Base-by-base conservation (phyloP, 2,888 invertebrate genomes). In the Ormyrus nitidulus region DNA sequence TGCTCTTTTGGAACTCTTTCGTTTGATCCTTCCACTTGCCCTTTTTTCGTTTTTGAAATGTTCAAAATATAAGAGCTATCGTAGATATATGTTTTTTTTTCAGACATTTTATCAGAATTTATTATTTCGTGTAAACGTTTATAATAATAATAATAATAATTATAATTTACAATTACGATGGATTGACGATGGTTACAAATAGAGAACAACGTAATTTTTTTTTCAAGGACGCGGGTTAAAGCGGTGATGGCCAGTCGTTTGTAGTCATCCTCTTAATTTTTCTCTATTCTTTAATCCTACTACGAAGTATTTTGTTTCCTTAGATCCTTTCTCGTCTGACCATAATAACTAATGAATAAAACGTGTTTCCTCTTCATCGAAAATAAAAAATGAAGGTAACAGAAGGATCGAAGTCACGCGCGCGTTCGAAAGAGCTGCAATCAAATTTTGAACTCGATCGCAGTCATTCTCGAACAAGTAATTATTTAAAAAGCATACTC, bases 91-190 rank as follows among this genome's bases (percentile, higher is more conserved):
- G n/a, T 77, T 82, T 85, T 87, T 85, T 87, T 89, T 87, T 88
- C 85, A 90, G 90, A 90, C 89, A 89, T 90, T 90, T 90, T 89
- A 90, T 90, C 90, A 90, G 90, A 90, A 90, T 90, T 90, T 90
- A 90, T 90, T 90, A 89, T 90, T 89, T 90, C 89, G 90, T 90
- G 90, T 90, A 90, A 90, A 90, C 90, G 90, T 90, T 90, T 90
- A 90, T 90, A 90, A 90, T 89, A 89, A 89, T 84, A 19, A 19
- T 89, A 90, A 90, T 89, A 89, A 89, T 85, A 90, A 90, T 90
- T 88, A 90, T 89, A 90, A 90, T 90, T 90, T 90, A 90, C 90
- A 90, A 90, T 90, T 90, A 90, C 89, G 90, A 90, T 89, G 90
- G 87, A 80, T 88, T 88, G 89, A 90, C 90, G 90, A 90, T 90